Percentiles rank a stretch among this genome's conserved stretches.
Evolutionary conservation across 2,888 invertebrate genomes (phyloP).

Genomic region (Nyleta sp.): DNA sequence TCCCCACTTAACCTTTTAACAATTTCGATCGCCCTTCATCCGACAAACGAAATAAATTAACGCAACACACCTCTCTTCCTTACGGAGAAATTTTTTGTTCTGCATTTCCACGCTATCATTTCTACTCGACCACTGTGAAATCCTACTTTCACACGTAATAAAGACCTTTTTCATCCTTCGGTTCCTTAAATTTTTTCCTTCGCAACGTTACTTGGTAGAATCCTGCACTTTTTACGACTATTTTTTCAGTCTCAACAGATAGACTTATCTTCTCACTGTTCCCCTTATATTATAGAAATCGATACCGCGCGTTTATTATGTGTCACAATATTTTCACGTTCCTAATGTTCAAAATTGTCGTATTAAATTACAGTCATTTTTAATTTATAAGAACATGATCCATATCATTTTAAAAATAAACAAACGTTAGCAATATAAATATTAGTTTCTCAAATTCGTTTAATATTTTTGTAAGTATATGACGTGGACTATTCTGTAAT

Average conservation of each 20-base stretch:
- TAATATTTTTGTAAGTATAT: no score
- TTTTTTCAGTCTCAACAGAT: constrained; percentile 47
- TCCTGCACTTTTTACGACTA: constrained; percentile 48
- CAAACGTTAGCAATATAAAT: neutral
- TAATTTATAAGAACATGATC: neutral
- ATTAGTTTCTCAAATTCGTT: no score
- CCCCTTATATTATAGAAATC: constrained; percentile 48
- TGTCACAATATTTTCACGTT: constrained; percentile 56
- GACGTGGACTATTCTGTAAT: no score
- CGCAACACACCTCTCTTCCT: constrained; percentile 18
- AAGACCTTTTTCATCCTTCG: constrained; percentile 44
- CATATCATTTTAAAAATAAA: neutral
- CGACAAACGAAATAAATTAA: constrained; percentile 45
- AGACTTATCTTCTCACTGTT: constrained; percentile 55
- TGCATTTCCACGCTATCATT: constrained; percentile 70
- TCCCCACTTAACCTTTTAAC: no score
- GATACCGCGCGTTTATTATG: constrained; percentile 41
- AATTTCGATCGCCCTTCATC: no score
- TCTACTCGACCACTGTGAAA: constrained; percentile 76
- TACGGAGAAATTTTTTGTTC: constrained; percentile 48
- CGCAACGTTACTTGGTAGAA: constrained; percentile 39
- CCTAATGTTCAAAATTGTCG: constrained; percentile 30
- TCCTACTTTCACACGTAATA: constrained; percentile 75
- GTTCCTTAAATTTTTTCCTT: constrained; percentile 42
- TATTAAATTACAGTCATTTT: constrained; percentile 17